Percentiles rank a stretch among this genome's conserved stretches.
These are phyloP conservation scores for Elgaria multicarinata DNA, from an alignment of 2,113 vertebrate genomes.

Conservation along the genomic window DNA sequence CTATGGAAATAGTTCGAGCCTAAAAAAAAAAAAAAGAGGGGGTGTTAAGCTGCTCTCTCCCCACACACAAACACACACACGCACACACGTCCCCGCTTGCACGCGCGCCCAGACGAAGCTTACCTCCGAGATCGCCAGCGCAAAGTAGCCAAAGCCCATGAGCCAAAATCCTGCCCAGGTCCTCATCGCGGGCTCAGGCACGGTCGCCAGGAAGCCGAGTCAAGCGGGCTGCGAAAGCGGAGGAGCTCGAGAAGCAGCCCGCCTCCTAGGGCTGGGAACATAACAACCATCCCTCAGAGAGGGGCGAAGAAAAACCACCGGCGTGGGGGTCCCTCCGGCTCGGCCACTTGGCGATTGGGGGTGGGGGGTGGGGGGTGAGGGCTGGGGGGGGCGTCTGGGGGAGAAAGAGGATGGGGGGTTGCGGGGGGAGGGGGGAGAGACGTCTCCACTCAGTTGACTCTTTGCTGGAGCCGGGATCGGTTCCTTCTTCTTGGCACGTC, in stretches of 20 bases:
- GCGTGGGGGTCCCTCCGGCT: slow-evolving; percentile 57
- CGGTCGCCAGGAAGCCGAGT: slow-evolving; percentile 79
- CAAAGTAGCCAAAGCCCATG: slow-evolving; percentile 90
- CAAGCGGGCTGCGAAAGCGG: slow-evolving; percentile 79
- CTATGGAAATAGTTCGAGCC: background rate
- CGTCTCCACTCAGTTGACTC: slow-evolving; percentile 13
- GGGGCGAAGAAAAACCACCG: slow-evolving; percentile 55
- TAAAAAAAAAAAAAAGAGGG: no score
- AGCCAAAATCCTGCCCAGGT: slow-evolving; percentile 87
- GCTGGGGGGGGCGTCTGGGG: background rate
- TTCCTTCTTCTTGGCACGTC: background rate
- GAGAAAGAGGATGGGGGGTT: slow-evolving; percentile 31
- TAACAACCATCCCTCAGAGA: slow-evolving; percentile 93
- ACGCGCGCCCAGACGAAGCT: slow-evolving; percentile 55
- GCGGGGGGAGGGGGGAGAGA: slow-evolving; percentile 34
- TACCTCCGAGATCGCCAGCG: slow-evolving; percentile 89
- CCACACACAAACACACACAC: no score
- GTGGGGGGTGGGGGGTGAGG: slow-evolving; percentile 41
- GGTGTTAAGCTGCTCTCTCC: background rate
- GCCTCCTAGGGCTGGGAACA: slow-evolving; percentile 87
- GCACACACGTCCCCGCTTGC: slow-evolving; percentile 3
- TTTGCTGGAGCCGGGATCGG: background rate
- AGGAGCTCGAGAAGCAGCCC: slow-evolving; percentile 90
- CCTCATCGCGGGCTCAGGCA: slow-evolving; percentile 92
- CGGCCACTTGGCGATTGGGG: slow-evolving; percentile 49